These are phyloP conservation scores for Ptyas mucosa DNA, from an alignment of 2,113 vertebrate genomes.

Conservation along the genomic window DNA sequence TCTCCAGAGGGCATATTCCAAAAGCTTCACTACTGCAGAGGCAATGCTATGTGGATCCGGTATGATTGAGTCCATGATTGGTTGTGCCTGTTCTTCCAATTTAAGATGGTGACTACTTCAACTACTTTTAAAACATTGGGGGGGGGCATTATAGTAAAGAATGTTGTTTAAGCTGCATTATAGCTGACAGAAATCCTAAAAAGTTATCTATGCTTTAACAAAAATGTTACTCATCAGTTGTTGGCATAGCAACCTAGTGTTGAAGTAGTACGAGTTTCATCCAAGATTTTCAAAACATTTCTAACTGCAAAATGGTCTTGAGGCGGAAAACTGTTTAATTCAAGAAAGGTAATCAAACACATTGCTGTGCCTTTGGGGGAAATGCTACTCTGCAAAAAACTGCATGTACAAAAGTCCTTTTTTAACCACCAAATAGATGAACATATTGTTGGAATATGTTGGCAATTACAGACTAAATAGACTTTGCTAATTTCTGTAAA, in stretches of 20 bases:
- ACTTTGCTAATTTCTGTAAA: not conserved
- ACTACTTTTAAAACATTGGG: not conserved
- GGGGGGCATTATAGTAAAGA: not conserved
- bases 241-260: not conserved
- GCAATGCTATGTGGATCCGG: not conserved
- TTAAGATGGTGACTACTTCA: not conserved
- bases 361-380: not conserved
- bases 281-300: not conserved
- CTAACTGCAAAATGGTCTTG: not conserved
- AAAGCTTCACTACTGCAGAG: not conserved
- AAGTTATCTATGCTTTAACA: not conserved
- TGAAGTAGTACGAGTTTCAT: not conserved
- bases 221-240: not conserved
- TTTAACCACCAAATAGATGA: not conserved
- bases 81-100: not conserved
- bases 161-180: not conserved
- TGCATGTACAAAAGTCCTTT: not conserved
- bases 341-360: not conserved
- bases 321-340: not conserved
- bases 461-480: not conserved
- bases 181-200: not conserved
- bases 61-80: not conserved
- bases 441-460: not conserved
- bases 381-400: not conserved
- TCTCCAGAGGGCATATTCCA: not conserved